These are phyloP conservation scores for Tretioscincus oriximinensis DNA, from an alignment of 2,113 vertebrate genomes.

Conservation along the genomic window DNA sequence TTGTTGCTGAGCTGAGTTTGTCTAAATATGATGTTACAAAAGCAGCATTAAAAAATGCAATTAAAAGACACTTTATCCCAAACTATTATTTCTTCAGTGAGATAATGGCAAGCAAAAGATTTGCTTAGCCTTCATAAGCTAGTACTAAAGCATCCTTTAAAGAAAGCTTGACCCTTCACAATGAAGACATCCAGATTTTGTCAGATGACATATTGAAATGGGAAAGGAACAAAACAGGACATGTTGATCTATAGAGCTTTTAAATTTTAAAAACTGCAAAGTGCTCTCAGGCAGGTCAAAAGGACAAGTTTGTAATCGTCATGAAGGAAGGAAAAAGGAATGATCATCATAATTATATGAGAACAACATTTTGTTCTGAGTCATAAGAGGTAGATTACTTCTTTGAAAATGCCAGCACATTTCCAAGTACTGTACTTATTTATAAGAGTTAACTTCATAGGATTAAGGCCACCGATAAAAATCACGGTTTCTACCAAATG, in stretches of 20 bases:
- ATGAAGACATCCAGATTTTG: slow-evolving; percentile 8
- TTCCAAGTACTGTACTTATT: slow-evolving; percentile 23
- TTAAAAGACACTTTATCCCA: slow-evolving; percentile 23
- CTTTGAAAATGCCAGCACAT: slow-evolving; percentile 12
- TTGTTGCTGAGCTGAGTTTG: neutral
- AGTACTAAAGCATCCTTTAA: neutral
- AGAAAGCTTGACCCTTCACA: neutral
- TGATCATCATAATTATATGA: slow-evolving; percentile 20
- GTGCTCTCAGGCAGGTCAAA: slow-evolving; percentile 13
- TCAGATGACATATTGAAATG: slow-evolving; percentile 27
- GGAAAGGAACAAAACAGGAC: slow-evolving; percentile 2
- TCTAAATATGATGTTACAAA: slow-evolving; percentile 7
- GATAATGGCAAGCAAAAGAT: slow-evolving; percentile 22
- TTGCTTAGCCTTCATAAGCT: slow-evolving; percentile 20
- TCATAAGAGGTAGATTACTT: slow-evolving; percentile 11
- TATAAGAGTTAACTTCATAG: neutral
- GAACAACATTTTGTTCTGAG: slow-evolving; percentile 1
- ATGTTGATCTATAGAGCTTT: slow-evolving; percentile 19
- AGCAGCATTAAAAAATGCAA: slow-evolving; percentile 21
- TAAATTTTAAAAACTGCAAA: slow-evolving; percentile 11
- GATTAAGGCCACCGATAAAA: neutral
- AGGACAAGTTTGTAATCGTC: slow-evolving; percentile 9
- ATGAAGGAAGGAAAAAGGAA: neutral
- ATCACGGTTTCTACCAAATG: neutral
- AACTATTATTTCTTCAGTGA: slow-evolving; percentile 17